Base-by-base conservation (phyloP, 2,888 invertebrate genomes). In the Aspidiotus destructor region DNA sequence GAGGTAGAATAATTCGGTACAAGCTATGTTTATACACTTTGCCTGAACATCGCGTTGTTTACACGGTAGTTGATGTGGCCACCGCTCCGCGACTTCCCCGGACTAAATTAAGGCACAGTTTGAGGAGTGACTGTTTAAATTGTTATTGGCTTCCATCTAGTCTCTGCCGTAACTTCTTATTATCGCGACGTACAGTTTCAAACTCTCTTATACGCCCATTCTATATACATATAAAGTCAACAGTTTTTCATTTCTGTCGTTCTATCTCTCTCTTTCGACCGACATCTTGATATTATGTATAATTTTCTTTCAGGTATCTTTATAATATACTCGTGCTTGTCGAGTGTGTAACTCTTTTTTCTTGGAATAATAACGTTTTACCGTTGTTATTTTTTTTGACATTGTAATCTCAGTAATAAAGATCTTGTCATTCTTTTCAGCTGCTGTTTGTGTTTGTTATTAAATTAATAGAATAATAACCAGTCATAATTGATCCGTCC, bases 331-430 rank as follows among this genome's bases (percentile, higher is more conserved):
- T n/a, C 55, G 28, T 28, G 5, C 28, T 28, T 28, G 28, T 28
- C 28, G 28, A 28, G 16, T 54, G 16, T n/a, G 10, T 41, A 61
- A 15, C 41, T 48, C 41, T 60, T 10, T n/a, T 60, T 41, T 41
- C 53, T 6, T 57, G 44, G 41, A 57, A 28, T 44, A 57, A n/a
- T n/a, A 44, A 41, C 41, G 41, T 58, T 48, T 17, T 58, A 28
- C 44, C 57, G 28, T 28, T 28, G 28, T 28, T 28, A 28, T 28
- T 28, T 28, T n/a, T 28, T 28, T 65, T 65, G 65, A 65, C 65
- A 65, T 65, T 65, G 48, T 65, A 65, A 65, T 65, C 65, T 65
- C 57, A 17, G 57, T 65, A 44, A 58, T 65, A 65, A 65, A 48
- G 58, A 65, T 65, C 58, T 58, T 65, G 65, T 65, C 65, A 65